Conservation (phyloP, 2,113 vertebrate genomes). For the Hirundichthys speculiger region DNA sequence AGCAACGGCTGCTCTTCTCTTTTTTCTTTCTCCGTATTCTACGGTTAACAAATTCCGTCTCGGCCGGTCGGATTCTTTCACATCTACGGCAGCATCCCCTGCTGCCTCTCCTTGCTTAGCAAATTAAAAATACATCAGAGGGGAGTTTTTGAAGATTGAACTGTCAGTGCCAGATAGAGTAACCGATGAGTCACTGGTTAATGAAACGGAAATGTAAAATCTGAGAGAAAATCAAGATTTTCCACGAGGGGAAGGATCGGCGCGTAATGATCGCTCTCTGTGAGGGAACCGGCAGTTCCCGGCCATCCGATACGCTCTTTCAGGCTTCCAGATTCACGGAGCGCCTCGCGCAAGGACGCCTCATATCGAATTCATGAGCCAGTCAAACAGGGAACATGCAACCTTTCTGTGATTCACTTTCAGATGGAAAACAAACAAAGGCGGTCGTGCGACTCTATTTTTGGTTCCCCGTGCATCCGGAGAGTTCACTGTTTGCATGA, state of each 20-base stretch:
- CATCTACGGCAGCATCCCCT: not conserved
- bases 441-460: conserved; percentile 54
- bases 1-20: too few relatives aligned
- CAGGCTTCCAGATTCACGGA: conserved; percentile 34
- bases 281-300: conserved; percentile 12
- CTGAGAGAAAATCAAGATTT: conserved; percentile 17
- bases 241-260: conserved; percentile 18
- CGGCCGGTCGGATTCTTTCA: not conserved
- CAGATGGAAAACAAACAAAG: conserved; percentile 49
- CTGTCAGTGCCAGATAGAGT: not conserved
- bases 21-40: too few relatives aligned
- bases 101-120: not conserved
- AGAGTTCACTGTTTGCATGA: conserved; percentile 65
- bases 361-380: conserved; percentile 64
- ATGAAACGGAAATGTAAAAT: conserved; percentile 21
- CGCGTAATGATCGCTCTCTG: conserved; percentile 32
- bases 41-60: too few relatives aligned
- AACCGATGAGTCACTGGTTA: conserved; percentile 3
- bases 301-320: conserved; percentile 27
- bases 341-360: conserved; percentile 37
- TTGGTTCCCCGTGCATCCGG: conserved; percentile 46
- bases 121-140: conserved; percentile 27
- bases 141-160: conserved; percentile 8
- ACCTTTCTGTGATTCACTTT: conserved; percentile 50
- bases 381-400: conserved; percentile 18